Evolutionary conservation across 1,140 invertebrate species (phyloP).

Genomic region (Trichoplusia ni): DNA sequence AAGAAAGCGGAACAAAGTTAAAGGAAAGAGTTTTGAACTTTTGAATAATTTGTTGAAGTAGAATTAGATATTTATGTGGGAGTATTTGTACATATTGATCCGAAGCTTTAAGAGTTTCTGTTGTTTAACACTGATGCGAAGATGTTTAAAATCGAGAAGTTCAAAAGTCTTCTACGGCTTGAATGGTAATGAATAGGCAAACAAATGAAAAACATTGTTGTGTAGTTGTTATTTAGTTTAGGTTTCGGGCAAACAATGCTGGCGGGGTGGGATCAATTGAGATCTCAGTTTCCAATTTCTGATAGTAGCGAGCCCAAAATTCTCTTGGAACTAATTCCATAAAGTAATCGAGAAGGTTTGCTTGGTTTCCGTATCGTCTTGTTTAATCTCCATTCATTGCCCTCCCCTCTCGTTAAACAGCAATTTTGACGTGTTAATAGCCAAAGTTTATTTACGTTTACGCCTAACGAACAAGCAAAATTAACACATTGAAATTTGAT

Average conservation of each 20-base stretch:
- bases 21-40: constrained; percentile 23
- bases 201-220: background rate
- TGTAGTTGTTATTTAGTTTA: background rate
- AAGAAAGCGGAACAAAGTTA: constrained; percentile 17
- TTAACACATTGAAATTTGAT: constrained; percentile 49
- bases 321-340: constrained; percentile 61
- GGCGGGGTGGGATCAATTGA: constrained; percentile 1
- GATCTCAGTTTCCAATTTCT: constrained; percentile 36
- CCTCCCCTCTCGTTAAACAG: constrained; percentile 65
- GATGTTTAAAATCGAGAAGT: background rate
- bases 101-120: background rate
- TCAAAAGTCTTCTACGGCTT: background rate
- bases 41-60: constrained; percentile 12
- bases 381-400: constrained; percentile 71
- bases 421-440: constrained; percentile 73
- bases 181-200: background rate
- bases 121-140: no score
- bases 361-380: constrained; percentile 63
- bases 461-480: constrained; percentile 48
- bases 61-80: background rate
- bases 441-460: constrained; percentile 61
- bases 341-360: constrained; percentile 64
- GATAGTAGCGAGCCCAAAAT: constrained; percentile 37
- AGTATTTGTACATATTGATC: no score
- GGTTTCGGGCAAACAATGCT: constrained; percentile 6